Evolutionary conservation across 2,113 vertebrate genomes (phyloP), one percentile per base, ranked within the genome.

Genomic region (Callaeas wilsoni): DNA sequence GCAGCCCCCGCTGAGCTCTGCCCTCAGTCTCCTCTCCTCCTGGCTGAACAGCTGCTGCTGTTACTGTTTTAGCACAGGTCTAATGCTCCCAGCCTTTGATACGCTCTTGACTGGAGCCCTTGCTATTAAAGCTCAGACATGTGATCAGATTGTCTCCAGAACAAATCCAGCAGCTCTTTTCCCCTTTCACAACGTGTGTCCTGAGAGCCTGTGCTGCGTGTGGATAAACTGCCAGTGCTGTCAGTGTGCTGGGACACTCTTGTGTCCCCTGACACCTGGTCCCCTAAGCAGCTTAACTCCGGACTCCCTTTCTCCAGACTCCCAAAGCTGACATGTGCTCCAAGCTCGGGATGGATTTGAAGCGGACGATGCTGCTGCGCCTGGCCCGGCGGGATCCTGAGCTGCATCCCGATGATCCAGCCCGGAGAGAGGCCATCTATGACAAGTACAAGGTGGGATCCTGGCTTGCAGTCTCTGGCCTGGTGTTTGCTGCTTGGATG

Each of bases 281-380:
- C 13, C 46, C 46, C 17, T 2, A 20, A 16, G 57, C 7, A 4
- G 2, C 23, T 23, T 33, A 1, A 70, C 22, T 2, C 13, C 18
- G 20, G 30, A 3, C 16, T 94, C 39, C 16, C 6, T 94, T 11
- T 32, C 12, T 39, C 35, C 94, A 99, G 99, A 99, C 99, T 5
- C 91, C 99, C 4, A 98, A 98, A 44, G 98, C 94, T 9, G 99
- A 99, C 53, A 71, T 99, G 89, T 98, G 98, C 95, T 99, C 99
- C 4, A 99, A 99, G 94, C 97, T 99, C 1, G 99, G 99, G 17
- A 99, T 99, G 99, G 98, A 99, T 80, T 90, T 99, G 94, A 99
- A 99, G 94, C 98, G 99, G 59, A 99, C 98, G 0, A 99, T 99
- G 99, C 95, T 99, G 60, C 97, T 99, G 55, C 97, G 99, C 8